phyloP scores from a whole-genome alignment of 2,797 vertebrate genomes.

The Acrossocheilus fasciatus region DNA sequence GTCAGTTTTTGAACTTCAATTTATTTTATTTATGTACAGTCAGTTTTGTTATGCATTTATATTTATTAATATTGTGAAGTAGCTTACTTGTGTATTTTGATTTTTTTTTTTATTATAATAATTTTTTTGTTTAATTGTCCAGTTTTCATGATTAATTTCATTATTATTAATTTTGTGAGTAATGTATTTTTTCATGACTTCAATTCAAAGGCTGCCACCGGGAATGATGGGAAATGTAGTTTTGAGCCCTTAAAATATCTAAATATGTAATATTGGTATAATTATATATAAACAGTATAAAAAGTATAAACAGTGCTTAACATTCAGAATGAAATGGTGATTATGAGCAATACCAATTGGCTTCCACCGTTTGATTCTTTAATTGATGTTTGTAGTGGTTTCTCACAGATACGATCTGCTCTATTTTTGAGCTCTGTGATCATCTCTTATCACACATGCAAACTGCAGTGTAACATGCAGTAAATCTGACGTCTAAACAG shows the following conservation, averaged over 20 bases:
- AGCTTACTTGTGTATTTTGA: neutral
- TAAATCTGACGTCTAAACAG: neutral
- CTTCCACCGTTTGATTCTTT: neutral
- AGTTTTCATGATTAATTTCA: neutral
- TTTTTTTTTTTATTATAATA: too few relatives aligned
- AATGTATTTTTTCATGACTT: neutral
- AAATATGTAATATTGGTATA: too few relatives aligned
- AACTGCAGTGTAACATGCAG: neutral
- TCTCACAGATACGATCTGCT: neutral
- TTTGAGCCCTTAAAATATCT: neutral
- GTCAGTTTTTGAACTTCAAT: too few relatives aligned
- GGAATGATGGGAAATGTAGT: neutral
- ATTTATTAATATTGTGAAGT: neutral
- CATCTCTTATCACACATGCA: slow-evolving; percentile 19
- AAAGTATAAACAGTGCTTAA: neutral
- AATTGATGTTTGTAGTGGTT: neutral
- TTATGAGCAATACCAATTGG: neutral
- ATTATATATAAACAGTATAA: too few relatives aligned
- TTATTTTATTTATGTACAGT: too few relatives aligned
- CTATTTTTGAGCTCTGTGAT: neutral
- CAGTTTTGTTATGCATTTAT: neutral
- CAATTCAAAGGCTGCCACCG: neutral
- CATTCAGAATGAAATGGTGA: too few relatives aligned
- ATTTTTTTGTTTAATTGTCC: too few relatives aligned
- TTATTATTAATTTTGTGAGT: neutral